Conservation (phyloP, 2,113 vertebrate species). For the Aramus guarauna region DNA sequence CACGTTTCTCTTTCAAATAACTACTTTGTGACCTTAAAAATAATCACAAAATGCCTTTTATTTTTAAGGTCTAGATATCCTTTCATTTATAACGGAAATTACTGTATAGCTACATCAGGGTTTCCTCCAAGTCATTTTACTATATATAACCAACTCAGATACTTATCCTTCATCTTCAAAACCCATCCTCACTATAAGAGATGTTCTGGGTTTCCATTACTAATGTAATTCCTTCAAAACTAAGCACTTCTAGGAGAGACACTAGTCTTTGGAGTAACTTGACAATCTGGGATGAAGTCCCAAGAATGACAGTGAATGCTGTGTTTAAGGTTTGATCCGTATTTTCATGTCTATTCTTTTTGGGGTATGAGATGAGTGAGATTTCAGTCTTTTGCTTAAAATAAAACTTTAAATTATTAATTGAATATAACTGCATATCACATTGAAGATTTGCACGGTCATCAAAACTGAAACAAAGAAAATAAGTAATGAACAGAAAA, state of each 20-base stretch:
- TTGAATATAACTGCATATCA: neutral
- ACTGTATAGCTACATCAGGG: neutral
- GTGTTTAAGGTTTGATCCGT: neutral
- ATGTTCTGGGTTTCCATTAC: neutral
- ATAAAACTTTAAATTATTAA: neutral
- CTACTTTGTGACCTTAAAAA: neutral
- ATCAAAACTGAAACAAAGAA: neutral
- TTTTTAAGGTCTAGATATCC: neutral
- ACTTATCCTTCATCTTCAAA: neutral
- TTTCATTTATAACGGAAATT: neutral
- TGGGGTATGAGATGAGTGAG: neutral
- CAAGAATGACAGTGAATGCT: neutral
- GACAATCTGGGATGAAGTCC: neutral
- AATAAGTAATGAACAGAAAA: neutral
- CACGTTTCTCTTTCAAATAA: neutral
- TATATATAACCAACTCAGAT: neutral
- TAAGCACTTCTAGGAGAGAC: neutral
- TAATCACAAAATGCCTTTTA: neutral
- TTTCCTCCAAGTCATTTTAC: neutral
- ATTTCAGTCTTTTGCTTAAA: neutral
- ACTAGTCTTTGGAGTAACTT: neutral
- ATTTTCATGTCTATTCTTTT: neutral
- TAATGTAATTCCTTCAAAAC: neutral
- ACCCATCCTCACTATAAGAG: neutral
- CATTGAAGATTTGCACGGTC: neutral